These are phyloP conservation scores for Triplophysa dalaica DNA, from an alignment of 2,113 vertebrate genomes.

Conservation along the genomic window DNA sequence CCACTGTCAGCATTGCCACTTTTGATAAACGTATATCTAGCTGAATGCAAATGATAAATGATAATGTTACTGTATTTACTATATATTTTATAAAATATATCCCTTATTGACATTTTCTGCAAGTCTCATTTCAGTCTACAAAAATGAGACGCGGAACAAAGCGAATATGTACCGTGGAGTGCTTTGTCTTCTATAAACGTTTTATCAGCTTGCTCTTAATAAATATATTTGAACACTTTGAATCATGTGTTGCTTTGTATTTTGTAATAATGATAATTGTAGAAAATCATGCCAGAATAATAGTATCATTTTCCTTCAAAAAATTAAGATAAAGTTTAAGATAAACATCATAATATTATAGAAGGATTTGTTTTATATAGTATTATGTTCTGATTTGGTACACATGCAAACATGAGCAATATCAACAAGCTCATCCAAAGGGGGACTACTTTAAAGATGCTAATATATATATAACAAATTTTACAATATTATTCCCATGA, in stretches of 20 bases:
- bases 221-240: constrained; percentile 70
- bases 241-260: neutral
- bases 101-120: constrained; percentile 66
- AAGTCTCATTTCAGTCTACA: constrained; percentile 55
- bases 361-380: too few relatives aligned
- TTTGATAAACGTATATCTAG: constrained; percentile 71
- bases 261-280: neutral
- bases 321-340: too few relatives aligned
- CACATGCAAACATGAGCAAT: too few relatives aligned
- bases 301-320: too few relatives aligned
- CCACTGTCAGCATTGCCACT: constrained; percentile 77
- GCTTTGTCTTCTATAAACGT: constrained; percentile 64
- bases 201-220: constrained; percentile 71
- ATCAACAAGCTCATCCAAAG: too few relatives aligned
- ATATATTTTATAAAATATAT: constrained; percentile 70
- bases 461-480: too few relatives aligned
- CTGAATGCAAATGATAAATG: constrained; percentile 66
- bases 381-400: too few relatives aligned
- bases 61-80: constrained; percentile 70
- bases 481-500: too few relatives aligned
- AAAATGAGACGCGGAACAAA: constrained; percentile 43
- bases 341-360: too few relatives aligned
- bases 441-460: too few relatives aligned
- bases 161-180: constrained; percentile 64
- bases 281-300: too few relatives aligned